A percentile compares a stretch with the other conserved stretches of the same genome.
phyloP scores from a whole-genome alignment of 1,140 invertebrate genomes.

The Atta texana region DNA sequence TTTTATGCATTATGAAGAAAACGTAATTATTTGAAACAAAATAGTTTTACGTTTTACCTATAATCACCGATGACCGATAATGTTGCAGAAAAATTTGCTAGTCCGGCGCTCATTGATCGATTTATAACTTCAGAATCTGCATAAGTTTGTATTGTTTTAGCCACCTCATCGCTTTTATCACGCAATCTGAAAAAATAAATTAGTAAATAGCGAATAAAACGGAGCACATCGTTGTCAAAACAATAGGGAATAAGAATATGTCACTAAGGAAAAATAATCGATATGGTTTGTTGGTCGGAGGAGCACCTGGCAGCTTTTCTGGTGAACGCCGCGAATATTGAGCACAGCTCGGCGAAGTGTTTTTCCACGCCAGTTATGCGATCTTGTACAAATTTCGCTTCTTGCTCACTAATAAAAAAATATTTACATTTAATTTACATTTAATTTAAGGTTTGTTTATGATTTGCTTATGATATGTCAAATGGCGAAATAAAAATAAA shows the following conservation, averaged over 20 bases:
- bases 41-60: constrained; percentile 81
- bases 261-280: constrained; percentile 60
- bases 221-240: neutral
- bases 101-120: constrained; percentile 88
- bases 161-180: constrained; percentile 90
- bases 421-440: constrained; percentile 33
- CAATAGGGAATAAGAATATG: neutral
- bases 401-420: constrained; percentile 86
- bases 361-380: constrained; percentile 90
- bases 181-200: constrained; percentile 86
- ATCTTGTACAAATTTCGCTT: constrained; percentile 91
- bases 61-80: constrained; percentile 90
- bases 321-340: constrained; percentile 89
- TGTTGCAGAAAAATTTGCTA: constrained; percentile 89
- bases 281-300: constrained; percentile 36
- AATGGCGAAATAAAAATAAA: neutral
- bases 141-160: constrained; percentile 89
- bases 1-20: neutral
- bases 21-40: neutral
- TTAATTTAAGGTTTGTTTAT: constrained; percentile 14
- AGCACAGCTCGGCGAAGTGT: constrained; percentile 90
- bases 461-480: neutral
- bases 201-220: neutral
- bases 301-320: constrained; percentile 90
- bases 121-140: constrained; percentile 90